phyloP scores from a whole-genome alignment of 1,140 invertebrate species.

The Bicyclus anynana region DNA sequence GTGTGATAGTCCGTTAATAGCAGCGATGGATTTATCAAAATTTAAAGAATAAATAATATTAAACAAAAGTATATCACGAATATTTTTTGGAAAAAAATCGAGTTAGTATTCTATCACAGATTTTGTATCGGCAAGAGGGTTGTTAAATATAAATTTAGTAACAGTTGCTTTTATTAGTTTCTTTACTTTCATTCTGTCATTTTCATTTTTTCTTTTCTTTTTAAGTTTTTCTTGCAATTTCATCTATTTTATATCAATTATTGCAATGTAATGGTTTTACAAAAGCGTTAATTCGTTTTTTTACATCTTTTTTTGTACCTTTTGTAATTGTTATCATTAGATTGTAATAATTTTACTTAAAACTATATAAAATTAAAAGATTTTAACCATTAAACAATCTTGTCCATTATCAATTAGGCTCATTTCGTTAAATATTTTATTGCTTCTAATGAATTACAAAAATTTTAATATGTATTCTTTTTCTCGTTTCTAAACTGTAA shows the following conservation, averaged over 20 bases:
- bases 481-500: constrained; percentile 5
- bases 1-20: constrained; percentile 74
- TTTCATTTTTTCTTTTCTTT: constrained; percentile 14
- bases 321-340: constrained; percentile 35
- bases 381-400: too few species aligned
- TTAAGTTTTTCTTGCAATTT: not conserved
- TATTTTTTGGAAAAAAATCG: not conserved
- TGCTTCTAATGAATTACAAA: too few species aligned
- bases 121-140: not conserved
- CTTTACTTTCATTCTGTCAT: constrained; percentile 10
- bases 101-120: not conserved
- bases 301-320: constrained; percentile 37
- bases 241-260: constrained; percentile 25
- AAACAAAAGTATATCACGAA: not conserved
- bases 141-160: not conserved
- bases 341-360: constrained; percentile 23
- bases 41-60: constrained; percentile 43
- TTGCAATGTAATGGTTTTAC: constrained; percentile 44
- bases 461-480: not conserved
- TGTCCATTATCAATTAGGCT: too few species aligned
- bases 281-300: constrained; percentile 34
- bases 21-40: constrained; percentile 64
- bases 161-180: not conserved
- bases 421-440: not conserved
- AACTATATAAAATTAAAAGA: not conserved